Evolutionary conservation across 2,888 invertebrate genomes (phyloP), one percentile per base, ranked within the genome.

Genomic region (Drepana falcataria): DNA sequence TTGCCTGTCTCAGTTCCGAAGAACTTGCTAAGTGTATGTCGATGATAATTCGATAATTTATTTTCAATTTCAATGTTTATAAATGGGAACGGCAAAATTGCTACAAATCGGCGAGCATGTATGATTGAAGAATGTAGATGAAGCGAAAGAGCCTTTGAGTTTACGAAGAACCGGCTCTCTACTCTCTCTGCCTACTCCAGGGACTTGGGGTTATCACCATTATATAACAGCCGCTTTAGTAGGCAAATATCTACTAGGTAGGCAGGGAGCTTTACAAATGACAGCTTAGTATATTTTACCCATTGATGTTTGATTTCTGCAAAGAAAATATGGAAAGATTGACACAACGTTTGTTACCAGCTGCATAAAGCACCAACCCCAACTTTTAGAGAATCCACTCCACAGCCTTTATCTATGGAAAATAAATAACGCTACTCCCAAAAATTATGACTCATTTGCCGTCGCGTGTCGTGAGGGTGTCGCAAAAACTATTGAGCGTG

Each of bases 401-500:
- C 44, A 44, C 44, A 44, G 9, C 6, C 44, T 3, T 2, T 44
- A 44, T 44, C 44, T 44, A 44, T 9, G 9, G 9, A 9, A 9
- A 44, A 44, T 59, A 59, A 52, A 55, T 59, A 60, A 56, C 60
- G 53, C 60, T 61, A 61, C 57, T 59, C 55, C 55, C 56, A 41
- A 54, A 60, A 63, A 63, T 60, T 61, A 68, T 60, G 61, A 59
- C 53, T 67, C 59, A 65, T 65, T 64, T 55, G 52, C 52, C 21
- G 72, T 70, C 75, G 65, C 77, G 73, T 75, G 77, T 60, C 68
- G 59, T 60, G 53, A 60, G 63, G 65, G 55, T 66, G 66, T 61
- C 65, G 63, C 69, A 64, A 67, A 69, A 71, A 65, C 69, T 66
- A 68, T 65, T 61, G 64, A 59, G 53, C 55, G 54, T 55, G 55